Percentiles rank a stretch among this genome's conserved stretches.
These are phyloP conservation scores for Pseudomyrmex concolor DNA, from an alignment of 1,140 invertebrate genomes.

Conservation along the genomic window DNA sequence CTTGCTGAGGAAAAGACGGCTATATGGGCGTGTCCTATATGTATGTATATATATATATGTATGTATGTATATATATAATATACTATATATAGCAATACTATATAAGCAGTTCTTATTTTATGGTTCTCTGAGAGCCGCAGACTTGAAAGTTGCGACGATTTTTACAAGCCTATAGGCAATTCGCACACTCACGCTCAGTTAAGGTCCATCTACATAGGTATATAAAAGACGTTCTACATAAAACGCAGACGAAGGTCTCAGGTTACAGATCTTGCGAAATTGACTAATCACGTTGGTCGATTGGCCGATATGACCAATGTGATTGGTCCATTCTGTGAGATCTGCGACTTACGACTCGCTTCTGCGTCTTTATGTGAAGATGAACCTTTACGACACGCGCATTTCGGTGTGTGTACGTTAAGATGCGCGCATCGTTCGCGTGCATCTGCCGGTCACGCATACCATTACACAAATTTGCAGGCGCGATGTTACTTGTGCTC, in stretches of 20 bases:
- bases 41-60: too few relatives aligned
- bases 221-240: slow-evolving; percentile 33
- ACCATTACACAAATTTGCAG: background rate
- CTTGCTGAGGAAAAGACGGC: background rate
- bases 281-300: too few relatives aligned
- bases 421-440: background rate
- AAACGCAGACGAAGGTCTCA: background rate
- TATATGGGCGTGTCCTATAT: too few relatives aligned
- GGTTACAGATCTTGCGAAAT: too few relatives aligned
- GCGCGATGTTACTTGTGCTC: background rate
- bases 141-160: slow-evolving; percentile 67
- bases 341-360: too few relatives aligned
- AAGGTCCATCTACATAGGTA: slow-evolving; percentile 55
- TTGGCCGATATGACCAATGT: too few relatives aligned
- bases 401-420: too few relatives aligned
- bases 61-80: background rate
- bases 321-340: too few relatives aligned
- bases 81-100: slow-evolving; percentile 61
- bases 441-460: background rate
- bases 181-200: slow-evolving; percentile 60
- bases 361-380: too few relatives aligned
- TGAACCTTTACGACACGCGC: too few relatives aligned
- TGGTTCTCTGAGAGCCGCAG: slow-evolving; percentile 52
- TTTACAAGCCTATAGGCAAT: slow-evolving; percentile 69
- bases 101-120: slow-evolving; percentile 70